These are phyloP conservation scores for Microcebus ravelobensis DNA, from an alignment of 2,113 vertebrate species.

Conservation along the genomic window DNA sequence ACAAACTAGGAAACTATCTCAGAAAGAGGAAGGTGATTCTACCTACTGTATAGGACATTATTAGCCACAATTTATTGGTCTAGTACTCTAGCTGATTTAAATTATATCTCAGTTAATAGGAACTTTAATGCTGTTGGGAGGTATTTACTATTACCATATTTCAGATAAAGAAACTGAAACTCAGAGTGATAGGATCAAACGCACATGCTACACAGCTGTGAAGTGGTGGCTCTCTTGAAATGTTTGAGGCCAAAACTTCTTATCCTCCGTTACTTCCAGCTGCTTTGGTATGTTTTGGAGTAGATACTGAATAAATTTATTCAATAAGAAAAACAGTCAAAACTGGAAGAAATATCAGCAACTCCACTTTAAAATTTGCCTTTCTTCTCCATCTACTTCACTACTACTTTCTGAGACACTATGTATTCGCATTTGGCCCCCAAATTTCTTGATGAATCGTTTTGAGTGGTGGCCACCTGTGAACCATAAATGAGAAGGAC, in stretches of 20 bases:
- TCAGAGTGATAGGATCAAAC: not conserved
- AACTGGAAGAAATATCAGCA: not conserved
- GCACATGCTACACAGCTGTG: not conserved
- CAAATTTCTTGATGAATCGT: not conserved
- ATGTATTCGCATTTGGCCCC: not conserved
- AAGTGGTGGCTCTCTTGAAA: not conserved
- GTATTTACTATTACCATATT: not conserved
- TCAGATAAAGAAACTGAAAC: not conserved
- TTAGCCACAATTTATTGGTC: not conserved
- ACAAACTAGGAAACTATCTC: not conserved
- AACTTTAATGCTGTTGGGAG: not conserved
- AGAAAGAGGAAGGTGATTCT: not conserved
- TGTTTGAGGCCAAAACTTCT: not conserved
- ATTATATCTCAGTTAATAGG: not conserved
- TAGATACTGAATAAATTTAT: not conserved
- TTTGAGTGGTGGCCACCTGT: not conserved
- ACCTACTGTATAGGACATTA: not conserved
- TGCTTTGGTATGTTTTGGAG: not conserved
- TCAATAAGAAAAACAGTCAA: no score
- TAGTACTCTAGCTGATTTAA: not conserved
- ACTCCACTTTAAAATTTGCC: not conserved
- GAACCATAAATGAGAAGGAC: not conserved
- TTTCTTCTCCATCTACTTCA: not conserved
- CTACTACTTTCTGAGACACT: not conserved
- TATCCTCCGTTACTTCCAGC: not conserved